Evolutionary conservation across 2,888 invertebrate genomes (phyloP).

Genomic region (Hesperia comma): DNA sequence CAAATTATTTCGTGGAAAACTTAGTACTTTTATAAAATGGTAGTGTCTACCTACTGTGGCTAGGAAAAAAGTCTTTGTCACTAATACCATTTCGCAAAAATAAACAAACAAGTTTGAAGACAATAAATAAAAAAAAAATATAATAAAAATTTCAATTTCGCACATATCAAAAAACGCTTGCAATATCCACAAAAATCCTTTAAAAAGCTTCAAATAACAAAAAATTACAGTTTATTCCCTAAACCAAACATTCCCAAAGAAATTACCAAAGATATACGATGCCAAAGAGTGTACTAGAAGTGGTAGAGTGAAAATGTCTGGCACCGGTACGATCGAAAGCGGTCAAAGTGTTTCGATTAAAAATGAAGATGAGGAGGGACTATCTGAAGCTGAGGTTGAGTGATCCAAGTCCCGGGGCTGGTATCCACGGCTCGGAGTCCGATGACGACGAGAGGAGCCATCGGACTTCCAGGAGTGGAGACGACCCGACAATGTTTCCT

Average conservation of each 20-base stretch:
- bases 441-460: constrained; percentile 72
- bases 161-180: not conserved
- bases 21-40: no score
- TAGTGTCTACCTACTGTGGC: no score
- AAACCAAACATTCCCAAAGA: constrained; percentile 42
- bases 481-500: constrained; percentile 59
- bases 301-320: constrained; percentile 39
- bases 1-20: no score
- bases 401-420: constrained; percentile 69
- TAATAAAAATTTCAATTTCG: no score
- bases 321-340: constrained; percentile 43
- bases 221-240: constrained; percentile 23
- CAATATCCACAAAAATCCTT: constrained; percentile 14
- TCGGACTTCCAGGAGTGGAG: constrained; percentile 58
- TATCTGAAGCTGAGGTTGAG: constrained; percentile 75
- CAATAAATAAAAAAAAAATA: no score
- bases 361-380: constrained; percentile 71
- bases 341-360: constrained; percentile 35
- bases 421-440: constrained; percentile 72
- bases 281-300: constrained; percentile 19
- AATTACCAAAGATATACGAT: constrained; percentile 44
- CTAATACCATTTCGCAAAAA: no score
- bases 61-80: no score
- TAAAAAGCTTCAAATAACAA: not conserved
- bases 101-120: no score